These are phyloP conservation scores for Ptilonorhynchus violaceus DNA, from an alignment of 2,113 vertebrate species.

Conservation along the genomic window DNA sequence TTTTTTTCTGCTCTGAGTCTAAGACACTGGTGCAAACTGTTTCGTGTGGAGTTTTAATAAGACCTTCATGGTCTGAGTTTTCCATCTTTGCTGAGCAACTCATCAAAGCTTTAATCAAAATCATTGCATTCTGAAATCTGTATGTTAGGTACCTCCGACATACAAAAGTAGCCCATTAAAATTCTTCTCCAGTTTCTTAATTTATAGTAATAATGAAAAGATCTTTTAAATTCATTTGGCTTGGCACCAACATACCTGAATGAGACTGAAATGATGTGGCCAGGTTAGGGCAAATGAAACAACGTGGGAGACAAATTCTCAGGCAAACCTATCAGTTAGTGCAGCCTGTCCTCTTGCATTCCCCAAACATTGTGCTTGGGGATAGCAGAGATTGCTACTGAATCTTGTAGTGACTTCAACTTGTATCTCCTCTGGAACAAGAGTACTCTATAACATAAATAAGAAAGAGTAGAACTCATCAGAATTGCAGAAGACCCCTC, in stretches of 20 bases:
- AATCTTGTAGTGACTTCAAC: background rate
- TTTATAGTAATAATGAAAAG: background rate
- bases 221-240: background rate
- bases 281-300: background rate
- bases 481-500: background rate
- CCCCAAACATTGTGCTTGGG: background rate
- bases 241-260: background rate
- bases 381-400: background rate
- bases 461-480: background rate
- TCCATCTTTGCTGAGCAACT: background rate
- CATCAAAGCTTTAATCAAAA: conserved; percentile 6
- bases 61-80: background rate
- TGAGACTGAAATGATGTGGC: background rate
- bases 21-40: background rate
- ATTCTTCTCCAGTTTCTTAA: background rate
- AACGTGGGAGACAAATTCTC: rapidly evolving
- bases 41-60: background rate
- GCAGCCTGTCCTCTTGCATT: background rate
- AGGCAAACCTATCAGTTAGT: background rate
- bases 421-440: background rate
- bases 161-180: background rate
- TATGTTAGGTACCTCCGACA: background rate
- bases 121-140: background rate
- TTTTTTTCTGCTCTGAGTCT: background rate
- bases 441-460: background rate